phyloP scores from a whole-genome alignment of 2,888 invertebrate species.

The Cotesia congregata region DNA sequence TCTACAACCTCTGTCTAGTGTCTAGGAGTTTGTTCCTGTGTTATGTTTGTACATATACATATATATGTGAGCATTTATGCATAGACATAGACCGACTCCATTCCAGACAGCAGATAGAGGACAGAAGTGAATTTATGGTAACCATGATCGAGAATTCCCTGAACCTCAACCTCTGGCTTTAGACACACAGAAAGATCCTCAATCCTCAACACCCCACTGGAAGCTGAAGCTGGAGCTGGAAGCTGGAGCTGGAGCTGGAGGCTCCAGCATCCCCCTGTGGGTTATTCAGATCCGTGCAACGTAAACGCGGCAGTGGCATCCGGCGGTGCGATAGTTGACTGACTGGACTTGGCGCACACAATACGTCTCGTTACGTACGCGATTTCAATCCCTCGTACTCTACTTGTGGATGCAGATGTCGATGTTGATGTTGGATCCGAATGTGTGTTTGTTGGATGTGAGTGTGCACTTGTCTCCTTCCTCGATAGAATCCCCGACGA shows the following conservation, averaged over 20 bases:
- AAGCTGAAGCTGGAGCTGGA: background rate
- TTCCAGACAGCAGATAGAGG: too few relatives aligned
- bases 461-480: slow-evolving; percentile 51
- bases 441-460: slow-evolving; percentile 63
- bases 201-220: background rate
- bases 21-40: too few relatives aligned
- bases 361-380: background rate
- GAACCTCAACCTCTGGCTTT: too few relatives aligned
- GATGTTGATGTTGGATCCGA: background rate
- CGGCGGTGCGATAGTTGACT: background rate
- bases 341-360: slow-evolving; percentile 1
- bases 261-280: background rate
- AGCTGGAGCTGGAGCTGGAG: background rate
- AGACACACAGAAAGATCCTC: too few relatives aligned
- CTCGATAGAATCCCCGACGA: slow-evolving; percentile 38
- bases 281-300: background rate
- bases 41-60: too few relatives aligned
- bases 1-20: too few relatives aligned
- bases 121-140: too few relatives aligned
- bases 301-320: background rate
- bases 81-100: too few relatives aligned
- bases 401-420: background rate
- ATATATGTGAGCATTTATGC: too few relatives aligned
- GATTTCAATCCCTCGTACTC: background rate
- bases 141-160: too few relatives aligned